Evolutionary conservation across 2,797 vertebrate species (phyloP).

Genomic region (Zalophus californianus): DNA sequence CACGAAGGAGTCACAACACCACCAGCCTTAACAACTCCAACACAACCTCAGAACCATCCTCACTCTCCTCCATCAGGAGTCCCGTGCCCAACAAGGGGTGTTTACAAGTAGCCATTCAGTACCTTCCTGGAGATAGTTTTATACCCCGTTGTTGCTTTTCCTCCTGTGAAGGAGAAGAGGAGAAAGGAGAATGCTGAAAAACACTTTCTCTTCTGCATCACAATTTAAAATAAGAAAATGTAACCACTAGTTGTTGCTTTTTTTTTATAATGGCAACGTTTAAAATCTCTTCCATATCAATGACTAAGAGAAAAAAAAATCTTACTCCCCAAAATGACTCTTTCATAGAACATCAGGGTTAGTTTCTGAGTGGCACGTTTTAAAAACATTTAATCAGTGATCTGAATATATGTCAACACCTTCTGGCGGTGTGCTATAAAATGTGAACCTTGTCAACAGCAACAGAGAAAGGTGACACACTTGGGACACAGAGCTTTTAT

Average conservation of each 20-base stretch:
- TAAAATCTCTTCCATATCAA: conserved; percentile 77
- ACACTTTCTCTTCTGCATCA: conserved; percentile 36
- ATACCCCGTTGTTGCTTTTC: conserved; percentile 30
- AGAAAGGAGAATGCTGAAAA: conserved; percentile 35
- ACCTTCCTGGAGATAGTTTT: conserved; percentile 38
- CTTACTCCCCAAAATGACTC: conserved; percentile 84
- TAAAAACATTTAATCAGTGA: conserved; percentile 91
- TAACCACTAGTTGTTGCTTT: background rate
- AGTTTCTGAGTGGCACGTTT: conserved; percentile 91
- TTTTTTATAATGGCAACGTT: conserved; percentile 71
- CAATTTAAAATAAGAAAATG: conserved; percentile 44
- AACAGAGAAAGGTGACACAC: conserved; percentile 89
- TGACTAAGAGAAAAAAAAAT: conserved; percentile 81
- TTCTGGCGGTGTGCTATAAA: conserved; percentile 89
- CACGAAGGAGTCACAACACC: background rate
- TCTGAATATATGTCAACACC: conserved; percentile 91
- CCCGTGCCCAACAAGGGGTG: conserved; percentile 35
- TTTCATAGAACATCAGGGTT: conserved; percentile 89
- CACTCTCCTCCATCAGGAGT: background rate
- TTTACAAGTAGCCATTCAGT: conserved; percentile 74
- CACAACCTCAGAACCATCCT: background rate
- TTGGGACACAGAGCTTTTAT: conserved; percentile 89
- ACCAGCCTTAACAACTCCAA: background rate
- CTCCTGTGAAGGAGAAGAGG: conserved; percentile 55
- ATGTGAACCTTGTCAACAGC: conserved; percentile 90